These are phyloP conservation scores for Geophilus truncorum DNA, from an alignment of 2,888 invertebrate species.

Conservation along the genomic window DNA sequence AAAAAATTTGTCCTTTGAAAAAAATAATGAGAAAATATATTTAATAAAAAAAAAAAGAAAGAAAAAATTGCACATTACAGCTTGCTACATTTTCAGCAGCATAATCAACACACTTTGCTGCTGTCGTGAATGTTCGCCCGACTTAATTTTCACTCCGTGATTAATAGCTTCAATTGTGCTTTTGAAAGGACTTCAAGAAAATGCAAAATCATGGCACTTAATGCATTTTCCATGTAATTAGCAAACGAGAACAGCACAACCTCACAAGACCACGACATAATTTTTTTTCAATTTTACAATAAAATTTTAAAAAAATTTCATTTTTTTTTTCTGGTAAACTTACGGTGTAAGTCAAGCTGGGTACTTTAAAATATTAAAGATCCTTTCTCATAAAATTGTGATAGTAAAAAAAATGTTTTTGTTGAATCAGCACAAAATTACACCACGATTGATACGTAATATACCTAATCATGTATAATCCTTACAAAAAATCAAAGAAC, in stretches of 20 bases:
- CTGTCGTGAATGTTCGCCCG: neutral
- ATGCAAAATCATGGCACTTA: conserved; percentile 1
- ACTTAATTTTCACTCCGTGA: conserved; percentile 12
- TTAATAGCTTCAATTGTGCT: conserved; percentile 17
- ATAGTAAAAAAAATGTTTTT: too few relatives aligned
- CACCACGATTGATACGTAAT: too few relatives aligned
- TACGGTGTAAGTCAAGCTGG: too few relatives aligned
- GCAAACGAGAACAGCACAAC: neutral
- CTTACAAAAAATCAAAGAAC: too few relatives aligned
- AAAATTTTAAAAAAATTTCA: neutral
- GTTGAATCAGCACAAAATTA: too few relatives aligned
- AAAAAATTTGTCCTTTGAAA: conserved; percentile 64
- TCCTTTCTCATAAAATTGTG: too few relatives aligned
- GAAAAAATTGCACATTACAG: conserved; percentile 19
- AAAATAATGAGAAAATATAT: neutral
- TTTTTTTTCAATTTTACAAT: neutral
- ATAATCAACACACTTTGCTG: neutral
- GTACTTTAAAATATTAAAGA: too few relatives aligned
- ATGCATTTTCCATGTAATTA: conserved; percentile 18
- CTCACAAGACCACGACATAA: neutral
- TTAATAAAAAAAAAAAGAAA: conserved; percentile 23
- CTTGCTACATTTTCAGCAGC: conserved; percentile 22
- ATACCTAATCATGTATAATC: too few relatives aligned
- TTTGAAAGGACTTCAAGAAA: conserved; percentile 12
- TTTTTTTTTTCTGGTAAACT: neutral